Base-by-base conservation (phyloP, 2,113 vertebrate species). In the Pleuronectes platessa region DNA sequence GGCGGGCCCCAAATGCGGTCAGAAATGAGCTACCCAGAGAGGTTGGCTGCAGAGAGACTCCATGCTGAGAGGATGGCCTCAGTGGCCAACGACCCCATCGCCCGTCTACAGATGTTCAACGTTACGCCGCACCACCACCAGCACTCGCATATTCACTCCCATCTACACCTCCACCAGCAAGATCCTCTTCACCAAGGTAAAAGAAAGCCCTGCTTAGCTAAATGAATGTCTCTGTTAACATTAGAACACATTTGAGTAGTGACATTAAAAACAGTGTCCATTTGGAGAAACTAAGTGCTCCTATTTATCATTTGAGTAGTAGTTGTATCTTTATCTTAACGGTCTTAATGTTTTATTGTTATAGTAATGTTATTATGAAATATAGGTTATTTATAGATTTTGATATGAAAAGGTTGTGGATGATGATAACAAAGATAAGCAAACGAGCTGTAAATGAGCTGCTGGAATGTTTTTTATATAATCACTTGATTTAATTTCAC, bases 81-180 rank as follows among this genome's bases (percentile, higher is more conserved):
- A 0, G 95, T 99, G 61, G 96, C 97, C 77, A 98, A 98, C 1
- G 98, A 99, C 91, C 97, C 97, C 13, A 94, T 99, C 88, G 96
- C 97, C 0, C 94, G 98, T 47, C 95, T 99, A 26, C 98, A 99
- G 95, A 99, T 99, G 98, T 99, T 98, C 96, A 99, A 98, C 9
- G 97, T 99, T 70, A 99, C 98, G 0, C 98, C 98, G 0, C 98
- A 99, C 86, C 98, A 99, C 71, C 98, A 99, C 94, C 98, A 99
- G 88, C 98, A 99, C 88, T 99, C 98, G 0, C 98, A 99, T 91
- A 99, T 99, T 89, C 98, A 99, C 95, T 99, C 98, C 0, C 98
- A 99, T 88, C 95, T 99, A 10, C 98, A 99, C 93, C 97, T 99
- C 42, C 98, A 99, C 89, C 98, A 99, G 94, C 98, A 99, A 93